A percentile compares a stretch with the other conserved stretches of the same genome.
These are phyloP conservation scores for Drosophila biarmipes DNA, from an alignment of 1,140 invertebrate genomes.

Conservation along the genomic window DNA sequence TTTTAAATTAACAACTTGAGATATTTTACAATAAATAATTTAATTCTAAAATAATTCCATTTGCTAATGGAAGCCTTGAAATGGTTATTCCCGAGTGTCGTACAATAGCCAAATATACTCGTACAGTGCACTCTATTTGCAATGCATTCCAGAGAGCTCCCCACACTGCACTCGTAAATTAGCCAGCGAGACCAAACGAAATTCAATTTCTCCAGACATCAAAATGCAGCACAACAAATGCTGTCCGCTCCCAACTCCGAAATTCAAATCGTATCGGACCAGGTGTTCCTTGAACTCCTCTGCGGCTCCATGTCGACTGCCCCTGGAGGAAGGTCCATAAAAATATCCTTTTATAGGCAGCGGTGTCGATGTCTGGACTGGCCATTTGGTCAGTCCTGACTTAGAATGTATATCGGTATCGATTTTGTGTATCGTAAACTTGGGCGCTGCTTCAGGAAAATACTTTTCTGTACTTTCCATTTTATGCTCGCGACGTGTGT, in stretches of 20 bases:
- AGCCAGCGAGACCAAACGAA: slow-evolving; percentile 19
- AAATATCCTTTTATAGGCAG: slow-evolving; percentile 77
- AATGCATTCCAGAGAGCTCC: slow-evolving; percentile 6
- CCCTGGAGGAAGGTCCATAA: slow-evolving; percentile 54
- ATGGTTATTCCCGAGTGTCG: too few relatives aligned
- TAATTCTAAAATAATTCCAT: neutral
- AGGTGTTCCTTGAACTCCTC: slow-evolving; percentile 54
- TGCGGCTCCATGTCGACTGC: neutral
- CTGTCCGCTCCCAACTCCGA: slow-evolving; percentile 25
- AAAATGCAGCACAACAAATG: slow-evolving; percentile 59
- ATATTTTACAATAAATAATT: neutral
- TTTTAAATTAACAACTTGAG: neutral
- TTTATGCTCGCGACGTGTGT: slow-evolving; percentile 65
- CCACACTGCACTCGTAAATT: slow-evolving; percentile 50
- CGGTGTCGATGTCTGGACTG: slow-evolving; percentile 60
- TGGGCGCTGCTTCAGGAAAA: slow-evolving; percentile 9
- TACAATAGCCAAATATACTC: neutral
- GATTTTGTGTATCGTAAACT: slow-evolving; percentile 59
- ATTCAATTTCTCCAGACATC: slow-evolving; percentile 34
- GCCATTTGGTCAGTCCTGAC: slow-evolving; percentile 58
- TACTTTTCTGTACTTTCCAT: slow-evolving; percentile 3
- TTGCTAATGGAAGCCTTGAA: neutral
- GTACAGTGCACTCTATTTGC: neutral
- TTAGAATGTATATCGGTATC: slow-evolving; percentile 69
- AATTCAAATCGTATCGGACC: slow-evolving; percentile 67